Evolutionary conservation across 2,113 vertebrate genomes (phyloP).

Genomic region (Galbula dea): DNA sequence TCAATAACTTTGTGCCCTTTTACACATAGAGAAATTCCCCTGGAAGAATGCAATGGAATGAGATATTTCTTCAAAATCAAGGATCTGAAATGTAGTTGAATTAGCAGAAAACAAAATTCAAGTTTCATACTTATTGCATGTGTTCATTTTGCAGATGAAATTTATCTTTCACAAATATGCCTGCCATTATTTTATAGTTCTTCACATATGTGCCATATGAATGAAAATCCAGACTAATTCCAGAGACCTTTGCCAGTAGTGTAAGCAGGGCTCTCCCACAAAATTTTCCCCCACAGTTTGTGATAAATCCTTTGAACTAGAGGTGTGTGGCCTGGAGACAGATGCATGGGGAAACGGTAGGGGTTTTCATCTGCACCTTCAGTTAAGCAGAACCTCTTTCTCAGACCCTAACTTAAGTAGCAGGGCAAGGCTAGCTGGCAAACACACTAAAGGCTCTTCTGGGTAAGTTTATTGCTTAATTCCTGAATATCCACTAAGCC

Average conservation of each 20-base stretch:
- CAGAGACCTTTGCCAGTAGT: constrained; percentile 7
- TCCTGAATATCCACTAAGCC: background rate
- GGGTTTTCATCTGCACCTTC: background rate
- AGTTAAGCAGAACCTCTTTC: background rate
- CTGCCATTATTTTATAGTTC: background rate
- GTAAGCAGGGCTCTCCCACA: background rate
- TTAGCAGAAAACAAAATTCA: background rate
- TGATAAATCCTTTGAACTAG: constrained; percentile 15
- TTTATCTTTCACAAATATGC: background rate
- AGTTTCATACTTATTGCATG: background rate
- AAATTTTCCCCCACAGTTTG: background rate
- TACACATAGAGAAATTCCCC: background rate
- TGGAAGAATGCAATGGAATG: background rate
- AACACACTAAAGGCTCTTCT: background rate
- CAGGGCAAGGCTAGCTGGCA: background rate
- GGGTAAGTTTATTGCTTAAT: background rate
- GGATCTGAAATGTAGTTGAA: background rate
- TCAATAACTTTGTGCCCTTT: background rate
- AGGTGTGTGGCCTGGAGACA: constrained; percentile 2
- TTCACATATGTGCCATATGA: background rate
- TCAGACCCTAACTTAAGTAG: background rate
- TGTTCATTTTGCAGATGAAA: background rate
- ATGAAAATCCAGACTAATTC: constrained; percentile 42
- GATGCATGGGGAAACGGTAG: background rate
- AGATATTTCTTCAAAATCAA: background rate